These are phyloP conservation scores for Huso huso DNA, from an alignment of 2,797 vertebrate genomes.

Conservation along the genomic window DNA sequence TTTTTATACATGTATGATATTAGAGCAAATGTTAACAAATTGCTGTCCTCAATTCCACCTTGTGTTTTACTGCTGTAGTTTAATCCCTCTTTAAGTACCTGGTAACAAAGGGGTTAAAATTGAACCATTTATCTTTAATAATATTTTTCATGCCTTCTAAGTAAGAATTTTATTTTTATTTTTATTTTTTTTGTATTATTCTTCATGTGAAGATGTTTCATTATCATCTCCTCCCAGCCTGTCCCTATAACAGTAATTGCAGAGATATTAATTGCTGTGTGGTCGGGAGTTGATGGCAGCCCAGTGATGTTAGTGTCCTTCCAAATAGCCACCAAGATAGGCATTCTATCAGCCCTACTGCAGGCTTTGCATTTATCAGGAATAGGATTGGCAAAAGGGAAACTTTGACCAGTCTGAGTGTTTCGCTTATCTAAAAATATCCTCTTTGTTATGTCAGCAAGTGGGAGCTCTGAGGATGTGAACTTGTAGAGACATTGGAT, in stretches of 20 bases:
- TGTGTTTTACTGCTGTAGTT: no score
- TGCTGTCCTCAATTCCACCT: no score
- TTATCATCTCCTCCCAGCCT: slow-evolving; percentile 73
- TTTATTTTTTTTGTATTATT: slow-evolving; percentile 42
- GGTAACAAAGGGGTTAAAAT: no score
- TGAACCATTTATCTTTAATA: no score
- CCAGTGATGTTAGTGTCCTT: slow-evolving; percentile 64
- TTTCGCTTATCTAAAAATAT: slow-evolving; percentile 72
- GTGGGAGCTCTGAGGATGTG: slow-evolving; percentile 31
- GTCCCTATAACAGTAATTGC: slow-evolving; percentile 78
- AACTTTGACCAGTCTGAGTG: slow-evolving; percentile 83
- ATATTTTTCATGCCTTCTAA: not conserved
- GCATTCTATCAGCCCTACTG: slow-evolving; percentile 81
- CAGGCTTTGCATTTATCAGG: slow-evolving; percentile 87
- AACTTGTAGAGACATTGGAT: slow-evolving; percentile 26
- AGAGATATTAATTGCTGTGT: slow-evolving; percentile 78
- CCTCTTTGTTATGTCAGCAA: slow-evolving; percentile 32
- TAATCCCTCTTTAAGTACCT: no score
- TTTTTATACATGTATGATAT: no score
- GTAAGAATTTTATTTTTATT: not conserved
- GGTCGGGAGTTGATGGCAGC: slow-evolving; percentile 72
- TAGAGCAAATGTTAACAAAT: no score
- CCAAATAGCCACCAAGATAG: slow-evolving; percentile 73
- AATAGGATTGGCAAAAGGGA: slow-evolving; percentile 83
- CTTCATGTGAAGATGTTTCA: slow-evolving; percentile 70